A percentile compares a stretch with the other conserved stretches of the same genome.
These are phyloP conservation scores for Marisa cornuarietis DNA, from an alignment of 1,140 invertebrate species.

Conservation along the genomic window DNA sequence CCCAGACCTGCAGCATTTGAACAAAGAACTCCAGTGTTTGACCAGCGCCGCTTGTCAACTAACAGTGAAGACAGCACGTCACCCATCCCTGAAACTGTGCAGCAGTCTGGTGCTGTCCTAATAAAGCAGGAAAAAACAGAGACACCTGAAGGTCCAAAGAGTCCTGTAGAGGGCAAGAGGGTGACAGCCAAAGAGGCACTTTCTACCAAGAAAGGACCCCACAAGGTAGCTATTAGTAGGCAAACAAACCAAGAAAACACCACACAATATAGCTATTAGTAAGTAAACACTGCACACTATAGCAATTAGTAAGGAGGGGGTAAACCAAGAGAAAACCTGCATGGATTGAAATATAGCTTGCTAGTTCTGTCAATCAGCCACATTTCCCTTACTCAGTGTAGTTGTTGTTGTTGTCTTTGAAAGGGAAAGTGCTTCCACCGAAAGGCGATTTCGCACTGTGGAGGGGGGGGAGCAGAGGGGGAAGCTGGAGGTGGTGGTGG, in stretches of 20 bases:
- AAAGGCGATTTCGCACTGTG: too few relatives aligned
- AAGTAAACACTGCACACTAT: neutral
- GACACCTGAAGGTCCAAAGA: slow-evolving; percentile 17
- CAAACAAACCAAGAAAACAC: too few relatives aligned
- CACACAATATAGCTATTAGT: neutral
- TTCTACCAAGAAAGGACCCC: slow-evolving; percentile 19
- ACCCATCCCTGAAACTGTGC: neutral
- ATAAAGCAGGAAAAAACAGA: slow-evolving; percentile 19
- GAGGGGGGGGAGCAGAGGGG: too few relatives aligned
- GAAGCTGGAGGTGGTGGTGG: too few relatives aligned
- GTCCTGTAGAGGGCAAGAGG: slow-evolving; percentile 40
- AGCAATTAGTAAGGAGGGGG: too few relatives aligned
- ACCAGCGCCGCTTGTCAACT: slow-evolving; percentile 23
- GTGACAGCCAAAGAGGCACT: slow-evolving; percentile 35
- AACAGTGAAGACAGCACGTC: slow-evolving; percentile 28
- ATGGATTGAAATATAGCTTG: too few relatives aligned
- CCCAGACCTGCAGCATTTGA: too few relatives aligned
- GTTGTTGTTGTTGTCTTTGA: too few relatives aligned
- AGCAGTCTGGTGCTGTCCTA: neutral
- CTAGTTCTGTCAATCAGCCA: too few relatives aligned
- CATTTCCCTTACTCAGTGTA: too few relatives aligned
- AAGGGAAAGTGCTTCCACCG: too few relatives aligned
- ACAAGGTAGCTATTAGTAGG: neutral
- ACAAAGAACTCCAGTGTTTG: slow-evolving; percentile 4
- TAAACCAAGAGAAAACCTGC: too few relatives aligned